Percentiles rank a stretch among this genome's conserved stretches.
These are phyloP conservation scores for Grapholita molesta DNA, from an alignment of 1,140 invertebrate genomes.

Conservation along the genomic window DNA sequence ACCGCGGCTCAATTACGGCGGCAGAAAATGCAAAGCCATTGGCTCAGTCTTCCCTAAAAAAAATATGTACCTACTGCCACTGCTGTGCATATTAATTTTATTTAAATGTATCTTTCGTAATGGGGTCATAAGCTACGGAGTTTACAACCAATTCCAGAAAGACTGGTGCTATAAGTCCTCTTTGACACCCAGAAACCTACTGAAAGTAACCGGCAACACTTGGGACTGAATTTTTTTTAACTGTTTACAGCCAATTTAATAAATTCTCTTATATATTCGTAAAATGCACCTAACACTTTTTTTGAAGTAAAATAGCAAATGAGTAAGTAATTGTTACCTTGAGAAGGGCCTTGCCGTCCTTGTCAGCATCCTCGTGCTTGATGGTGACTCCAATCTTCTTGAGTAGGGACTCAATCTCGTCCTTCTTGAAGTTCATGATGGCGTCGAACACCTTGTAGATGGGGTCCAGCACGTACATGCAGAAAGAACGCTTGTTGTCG, in stretches of 20 bases:
- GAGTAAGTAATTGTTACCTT: conserved; percentile 79
- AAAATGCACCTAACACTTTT: background rate
- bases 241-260: background rate
- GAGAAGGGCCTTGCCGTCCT: conserved; percentile 94
- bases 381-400: conserved; percentile 95
- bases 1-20: too few species aligned
- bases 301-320: background rate
- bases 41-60: too few species aligned
- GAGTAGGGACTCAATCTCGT: conserved; percentile 92
- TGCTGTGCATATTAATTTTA: background rate
- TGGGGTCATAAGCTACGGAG: conserved; percentile 40
- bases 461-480: conserved; percentile 98
- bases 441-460: conserved; percentile 99
- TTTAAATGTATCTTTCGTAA: conserved; percentile 42
- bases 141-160: conserved; percentile 53
- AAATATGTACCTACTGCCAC: background rate
- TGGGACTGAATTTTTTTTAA: conserved; percentile 30
- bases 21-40: too few species aligned
- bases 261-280: too few species aligned
- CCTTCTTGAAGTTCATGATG: conserved; percentile 99
- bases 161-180: conserved; percentile 46
- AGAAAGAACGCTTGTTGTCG: conserved; percentile 98
- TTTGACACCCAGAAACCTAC: conserved; percentile 53
- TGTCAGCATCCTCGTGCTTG: conserved; percentile 96
- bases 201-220: conserved; percentile 49